Base-by-base conservation (phyloP, 1,140 invertebrate genomes). In the Drosophila oshimai region DNA sequence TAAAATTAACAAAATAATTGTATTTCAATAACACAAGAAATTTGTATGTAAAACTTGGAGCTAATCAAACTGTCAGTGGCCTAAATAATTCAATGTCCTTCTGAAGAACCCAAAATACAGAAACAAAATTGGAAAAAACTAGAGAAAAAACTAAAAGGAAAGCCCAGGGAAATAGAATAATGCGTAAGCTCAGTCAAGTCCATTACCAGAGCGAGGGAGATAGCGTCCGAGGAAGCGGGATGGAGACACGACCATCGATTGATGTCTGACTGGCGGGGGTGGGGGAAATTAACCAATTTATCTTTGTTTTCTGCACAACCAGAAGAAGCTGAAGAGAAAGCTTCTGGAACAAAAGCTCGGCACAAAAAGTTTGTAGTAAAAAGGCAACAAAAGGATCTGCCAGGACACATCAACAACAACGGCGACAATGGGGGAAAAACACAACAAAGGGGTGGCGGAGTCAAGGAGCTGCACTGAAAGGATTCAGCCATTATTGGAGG, bases 221-320 rank as follows among this genome's bases (percentile, higher is more conserved):
- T n/a, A 18, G 26, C 6, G 7, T 15, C 18, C 13, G 5, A 4
- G 55, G 39, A 17, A 36, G 18, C 17, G n/a, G 10, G 26, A 49
- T 34, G 60, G 58, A 62, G 61, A 64, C 54, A 51, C 29, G 36
- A 60, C 44, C 88, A 88, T 90, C 79, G 89, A 90, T 90, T 90
- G 88, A 90, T 90, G 88, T 81, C 79, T 81, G 55, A 36, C 69
- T 67, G 79, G 79, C 74, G 64, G 83, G 74, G 83, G 70, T 60
- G 71, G 80, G 71, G 88, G 76, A 90, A 90, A 90, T 90, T 90
- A 89, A 90, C 83, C 84, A 90, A 90, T 90, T 90, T 90, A 90
- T 90, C 88, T 90, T 89, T 89, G 88, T 90, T 90, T 89, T 90
- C 88, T 78, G 39, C 71, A 71, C 57, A 61, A 71, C 31, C 57